Evolutionary conservation across 2,797 vertebrate species (phyloP), one percentile per base, ranked within the genome.

Genomic region (Octomys mimax): DNA sequence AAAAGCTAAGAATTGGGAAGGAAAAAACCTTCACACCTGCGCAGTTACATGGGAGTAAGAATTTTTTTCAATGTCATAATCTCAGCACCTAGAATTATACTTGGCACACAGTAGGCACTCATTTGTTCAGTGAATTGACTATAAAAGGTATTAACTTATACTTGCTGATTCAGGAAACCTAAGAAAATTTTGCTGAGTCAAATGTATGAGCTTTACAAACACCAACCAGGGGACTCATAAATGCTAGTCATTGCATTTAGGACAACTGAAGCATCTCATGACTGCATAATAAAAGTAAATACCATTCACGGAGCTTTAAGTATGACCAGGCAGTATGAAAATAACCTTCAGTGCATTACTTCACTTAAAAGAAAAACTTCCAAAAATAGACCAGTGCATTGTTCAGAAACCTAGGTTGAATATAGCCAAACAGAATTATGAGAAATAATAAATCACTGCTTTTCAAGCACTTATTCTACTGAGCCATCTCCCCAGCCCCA

Each of bases 281-380:
- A 94, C 70, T 87, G 73, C 1, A 39, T 39, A 73, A 49, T 28
- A 82, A 54, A 85, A 85, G 49, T 46, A 90, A 87, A 70, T 11
- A 90, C 12, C 33, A 91, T 71, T 87, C 66, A 61, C 6, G 92
- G 26, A 93, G 64, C 52, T 68, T 39, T 86, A 96, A 62, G 26
- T 70, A 77, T 61, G 66, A n/a, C n/a, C 81, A 39, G 59, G 16
- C 31, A 57, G 49, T 39, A 33, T 28, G 18, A 61, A 87, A 85
- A 71, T 92, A 95, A 92, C 54, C 82, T 85, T 80, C 78, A 88
- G 85, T 54, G 28, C 54, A 81, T 86, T 70, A 49, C 33, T 26
- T 87, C 62, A 84, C 92, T 91, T 94, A 87, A 95, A 42, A 93
- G 57, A 97, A 71, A 94, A 73, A 87, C 6, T 92, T 46, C 52